phyloP scores from a whole-genome alignment of 2,113 vertebrate genomes.

The Pygoscelis adeliae region DNA sequence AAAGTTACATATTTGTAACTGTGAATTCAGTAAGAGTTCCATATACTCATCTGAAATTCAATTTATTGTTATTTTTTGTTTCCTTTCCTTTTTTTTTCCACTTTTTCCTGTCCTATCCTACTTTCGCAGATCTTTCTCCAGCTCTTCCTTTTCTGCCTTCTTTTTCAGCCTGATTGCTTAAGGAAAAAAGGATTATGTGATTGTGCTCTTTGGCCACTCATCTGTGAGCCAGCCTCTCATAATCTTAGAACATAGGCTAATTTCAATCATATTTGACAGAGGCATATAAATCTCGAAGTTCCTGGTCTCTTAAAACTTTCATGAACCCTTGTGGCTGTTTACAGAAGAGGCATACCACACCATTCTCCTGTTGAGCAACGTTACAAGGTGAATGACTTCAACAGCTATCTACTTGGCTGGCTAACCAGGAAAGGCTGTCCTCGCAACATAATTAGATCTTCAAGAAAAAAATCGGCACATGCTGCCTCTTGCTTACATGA shows the following conservation, averaged over 20 bases:
- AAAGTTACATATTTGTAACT: background rate
- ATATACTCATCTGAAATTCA: background rate
- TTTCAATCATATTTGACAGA: background rate
- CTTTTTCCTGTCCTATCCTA: background rate
- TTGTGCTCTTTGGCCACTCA: background rate
- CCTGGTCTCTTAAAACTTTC: background rate
- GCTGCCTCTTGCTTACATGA: background rate
- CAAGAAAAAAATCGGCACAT: background rate
- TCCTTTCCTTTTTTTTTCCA: background rate
- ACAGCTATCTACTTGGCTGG: background rate
- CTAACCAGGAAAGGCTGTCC: background rate
- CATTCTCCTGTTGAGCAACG: accelerated
- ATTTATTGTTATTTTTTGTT: background rate
- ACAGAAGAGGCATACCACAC: background rate
- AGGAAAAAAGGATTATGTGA: background rate
- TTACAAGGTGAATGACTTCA: background rate
- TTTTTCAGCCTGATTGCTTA: background rate
- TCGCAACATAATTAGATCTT: background rate
- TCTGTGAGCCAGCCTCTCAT: background rate
- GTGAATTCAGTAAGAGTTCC: background rate
- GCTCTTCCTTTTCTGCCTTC: background rate
- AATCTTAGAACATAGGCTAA: background rate
- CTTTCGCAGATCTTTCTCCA: background rate
- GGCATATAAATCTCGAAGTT: background rate
- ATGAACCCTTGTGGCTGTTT: background rate